A percentile compares a stretch with the other conserved stretches of the same genome.
Evolutionary conservation across 2,113 vertebrate species (phyloP).

Genomic region (Suncus etruscus): DNA sequence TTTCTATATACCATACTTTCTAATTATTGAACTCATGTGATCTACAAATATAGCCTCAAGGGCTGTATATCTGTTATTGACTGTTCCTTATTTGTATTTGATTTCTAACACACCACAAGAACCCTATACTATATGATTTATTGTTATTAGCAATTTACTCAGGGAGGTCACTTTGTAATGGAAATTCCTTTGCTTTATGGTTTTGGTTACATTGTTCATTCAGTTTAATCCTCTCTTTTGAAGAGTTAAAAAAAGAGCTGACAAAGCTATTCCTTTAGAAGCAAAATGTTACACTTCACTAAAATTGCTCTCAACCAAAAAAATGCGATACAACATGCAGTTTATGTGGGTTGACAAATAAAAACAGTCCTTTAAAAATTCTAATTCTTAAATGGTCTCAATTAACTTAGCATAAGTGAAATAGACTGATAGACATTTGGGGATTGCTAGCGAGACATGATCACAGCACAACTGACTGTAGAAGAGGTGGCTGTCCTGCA

Average conservation of each 20-base stretch:
- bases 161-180: conserved; percentile 73
- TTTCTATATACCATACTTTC: background rate
- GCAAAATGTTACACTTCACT: conserved; percentile 72
- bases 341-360: conserved; percentile 79
- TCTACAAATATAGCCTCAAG: conserved; percentile 14
- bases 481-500: background rate
- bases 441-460: conserved; percentile 17
- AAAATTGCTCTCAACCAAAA: conserved; percentile 74
- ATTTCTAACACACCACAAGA: conserved; percentile 39
- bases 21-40: background rate
- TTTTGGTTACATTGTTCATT: conserved; percentile 35
- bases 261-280: conserved; percentile 52
- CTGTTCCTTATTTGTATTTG: conserved; percentile 49
- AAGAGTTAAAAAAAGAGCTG: conserved; percentile 53
- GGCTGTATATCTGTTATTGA: background rate
- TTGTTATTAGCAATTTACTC: conserved; percentile 68
- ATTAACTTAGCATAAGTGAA: conserved; percentile 62
- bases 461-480: background rate
- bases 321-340: conserved; percentile 62
- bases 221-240: conserved; percentile 61
- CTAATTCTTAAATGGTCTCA: conserved; percentile 72
- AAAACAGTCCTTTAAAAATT: conserved; percentile 68
- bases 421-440: conserved; percentile 46
- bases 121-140: conserved; percentile 32
- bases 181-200: conserved; percentile 48